phyloP scores from a whole-genome alignment of 1,140 invertebrate genomes.

The Pogonomyrmex barbatus region DNA sequence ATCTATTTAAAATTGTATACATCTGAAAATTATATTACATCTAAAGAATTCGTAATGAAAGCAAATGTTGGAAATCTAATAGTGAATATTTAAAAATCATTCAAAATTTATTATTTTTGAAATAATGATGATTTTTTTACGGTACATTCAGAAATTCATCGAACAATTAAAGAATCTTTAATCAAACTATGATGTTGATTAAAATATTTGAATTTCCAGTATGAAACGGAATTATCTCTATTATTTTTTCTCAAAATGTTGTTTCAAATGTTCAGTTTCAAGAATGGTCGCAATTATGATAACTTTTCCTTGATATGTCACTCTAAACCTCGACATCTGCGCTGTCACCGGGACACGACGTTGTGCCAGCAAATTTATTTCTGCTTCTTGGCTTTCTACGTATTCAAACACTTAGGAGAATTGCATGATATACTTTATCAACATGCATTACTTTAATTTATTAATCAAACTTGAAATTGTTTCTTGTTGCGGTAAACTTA shows the following conservation, averaged over 20 bases:
- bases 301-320: constrained; percentile 39
- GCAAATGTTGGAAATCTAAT: not conserved
- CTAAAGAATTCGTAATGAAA: not conserved
- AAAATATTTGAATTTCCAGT: not conserved
- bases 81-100: not conserved
- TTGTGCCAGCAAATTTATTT: constrained; percentile 46
- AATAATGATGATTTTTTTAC: not conserved
- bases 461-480: constrained; percentile 1
- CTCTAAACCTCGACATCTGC: constrained; percentile 9
- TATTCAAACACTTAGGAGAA: not conserved
- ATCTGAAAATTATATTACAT: not conserved
- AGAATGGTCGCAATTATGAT: not conserved
- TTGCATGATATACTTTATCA: not conserved
- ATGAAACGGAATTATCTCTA: not conserved
- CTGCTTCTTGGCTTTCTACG: not conserved
- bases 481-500: not conserved
- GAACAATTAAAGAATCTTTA: not conserved
- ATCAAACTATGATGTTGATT: not conserved
- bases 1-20: not conserved
- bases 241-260: constrained; percentile 30
- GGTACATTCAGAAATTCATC: not conserved
- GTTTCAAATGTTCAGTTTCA: not conserved
- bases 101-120: not conserved
- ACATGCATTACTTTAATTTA: not conserved
- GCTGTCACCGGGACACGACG: not conserved